These are phyloP conservation scores for Drosophila melanosoma DNA, from an alignment of 2,888 invertebrate genomes.

Conservation along the genomic window DNA sequence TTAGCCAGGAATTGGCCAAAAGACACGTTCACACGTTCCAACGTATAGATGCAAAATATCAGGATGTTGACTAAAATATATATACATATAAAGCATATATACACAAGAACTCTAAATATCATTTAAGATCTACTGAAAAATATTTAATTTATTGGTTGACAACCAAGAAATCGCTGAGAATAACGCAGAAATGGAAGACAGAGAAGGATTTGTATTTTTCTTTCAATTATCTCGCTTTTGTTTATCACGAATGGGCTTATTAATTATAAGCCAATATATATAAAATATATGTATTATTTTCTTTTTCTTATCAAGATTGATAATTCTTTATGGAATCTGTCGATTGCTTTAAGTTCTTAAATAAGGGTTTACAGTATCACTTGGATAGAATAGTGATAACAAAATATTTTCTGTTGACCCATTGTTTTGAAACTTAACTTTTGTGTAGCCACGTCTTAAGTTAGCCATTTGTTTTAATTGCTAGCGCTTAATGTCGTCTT, in stretches of 20 bases:
- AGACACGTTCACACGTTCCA: slow-evolving; percentile 46
- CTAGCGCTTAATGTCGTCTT: slow-evolving; percentile 10
- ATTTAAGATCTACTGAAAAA: background rate
- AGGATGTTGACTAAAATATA: slow-evolving; percentile 24
- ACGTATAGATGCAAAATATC: slow-evolving; percentile 9
- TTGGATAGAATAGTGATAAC: background rate
- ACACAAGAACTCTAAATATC: background rate
- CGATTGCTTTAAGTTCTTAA: background rate
- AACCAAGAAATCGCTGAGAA: background rate
- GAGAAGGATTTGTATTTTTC: background rate
- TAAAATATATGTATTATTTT: too few species aligned
- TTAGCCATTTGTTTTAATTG: slow-evolving; percentile 16
- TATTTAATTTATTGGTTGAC: slow-evolving; percentile 1
- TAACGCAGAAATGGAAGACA: background rate
- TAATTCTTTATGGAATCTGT: background rate
- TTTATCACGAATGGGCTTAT: background rate
- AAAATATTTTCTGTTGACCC: background rate
- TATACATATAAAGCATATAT: background rate
- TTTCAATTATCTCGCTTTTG: background rate
- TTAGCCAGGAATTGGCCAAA: slow-evolving; percentile 31
- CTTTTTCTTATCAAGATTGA: background rate
- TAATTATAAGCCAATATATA: background rate
- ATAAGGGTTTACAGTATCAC: background rate
- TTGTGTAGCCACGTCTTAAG: background rate
- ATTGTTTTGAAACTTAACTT: background rate